Percentiles rank a stretch among this genome's conserved stretches.
phyloP scores from a whole-genome alignment of 1,140 invertebrate genomes.

The Lasioglossum albipes region DNA sequence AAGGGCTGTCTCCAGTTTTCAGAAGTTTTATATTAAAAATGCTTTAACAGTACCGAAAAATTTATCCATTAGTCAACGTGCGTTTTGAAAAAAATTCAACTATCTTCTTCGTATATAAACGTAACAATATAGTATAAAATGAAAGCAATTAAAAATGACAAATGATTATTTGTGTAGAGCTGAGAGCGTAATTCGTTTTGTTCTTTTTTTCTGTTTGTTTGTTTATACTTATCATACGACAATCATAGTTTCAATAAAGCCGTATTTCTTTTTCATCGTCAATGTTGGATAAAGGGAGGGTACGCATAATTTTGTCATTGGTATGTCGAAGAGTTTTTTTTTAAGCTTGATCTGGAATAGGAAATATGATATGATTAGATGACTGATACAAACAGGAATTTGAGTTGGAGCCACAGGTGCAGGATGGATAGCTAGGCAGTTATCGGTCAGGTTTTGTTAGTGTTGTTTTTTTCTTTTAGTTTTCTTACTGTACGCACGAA shows the following conservation, averaged over 20 bases:
- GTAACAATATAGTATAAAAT: conserved; percentile 73
- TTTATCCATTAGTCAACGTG: conserved; percentile 66
- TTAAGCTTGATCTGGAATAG: conserved; percentile 74
- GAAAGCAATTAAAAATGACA: conserved; percentile 66
- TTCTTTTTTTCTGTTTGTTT: background rate
- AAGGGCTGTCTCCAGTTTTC: conserved; percentile 13
- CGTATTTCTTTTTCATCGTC: conserved; percentile 55
- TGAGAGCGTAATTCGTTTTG: conserved; percentile 42
- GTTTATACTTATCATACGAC: conserved; percentile 48
- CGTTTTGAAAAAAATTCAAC: conserved; percentile 62
- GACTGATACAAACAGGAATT: conserved; percentile 54
- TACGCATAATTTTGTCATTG: conserved; percentile 53
- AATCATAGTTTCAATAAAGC: conserved; percentile 49
- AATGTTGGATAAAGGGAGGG: conserved; percentile 51
- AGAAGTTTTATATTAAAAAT: conserved; percentile 74
- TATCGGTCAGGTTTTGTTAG: conserved; percentile 62
- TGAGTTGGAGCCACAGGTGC: conserved; percentile 59
- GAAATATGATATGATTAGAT: conserved; percentile 74
- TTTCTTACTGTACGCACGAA: conserved; percentile 57
- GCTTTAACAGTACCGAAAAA: conserved; percentile 74
- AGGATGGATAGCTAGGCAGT: conserved; percentile 64
- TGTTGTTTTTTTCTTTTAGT: background rate
- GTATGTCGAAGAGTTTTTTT: conserved; percentile 55
- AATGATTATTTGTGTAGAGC: conserved; percentile 56
- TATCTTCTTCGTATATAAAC: conserved; percentile 67